phyloP scores from a whole-genome alignment of 2,888 invertebrate genomes.

The Cataglyphis altisquamis region DNA sequence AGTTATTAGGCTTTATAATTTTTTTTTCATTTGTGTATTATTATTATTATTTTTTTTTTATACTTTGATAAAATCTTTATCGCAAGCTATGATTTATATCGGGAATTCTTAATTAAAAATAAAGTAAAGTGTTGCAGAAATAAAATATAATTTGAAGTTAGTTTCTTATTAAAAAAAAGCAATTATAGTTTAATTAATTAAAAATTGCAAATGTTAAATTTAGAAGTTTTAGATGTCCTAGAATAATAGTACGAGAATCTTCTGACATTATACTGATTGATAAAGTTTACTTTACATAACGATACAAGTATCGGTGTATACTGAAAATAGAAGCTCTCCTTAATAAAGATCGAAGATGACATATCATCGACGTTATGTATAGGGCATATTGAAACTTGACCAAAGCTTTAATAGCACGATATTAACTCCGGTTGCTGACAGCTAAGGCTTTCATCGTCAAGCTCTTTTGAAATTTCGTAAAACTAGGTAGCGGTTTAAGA shows the following conservation, averaged over 20 bases:
- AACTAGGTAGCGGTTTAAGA: conserved; percentile 13
- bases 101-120: not conserved
- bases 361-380: not conserved
- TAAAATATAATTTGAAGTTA: not conserved
- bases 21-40: not conserved
- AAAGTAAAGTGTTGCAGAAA: not conserved
- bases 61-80: not conserved
- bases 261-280: not conserved
- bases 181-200: not conserved
- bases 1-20: not conserved
- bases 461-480: not conserved
- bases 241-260: not conserved
- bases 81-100: not conserved
- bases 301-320: not conserved
- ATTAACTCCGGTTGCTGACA: not conserved
- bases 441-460: conserved; percentile 3
- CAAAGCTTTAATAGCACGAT: not conserved
- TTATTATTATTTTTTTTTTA: not conserved
- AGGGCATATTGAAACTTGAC: not conserved
- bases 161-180: not conserved
- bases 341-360: not conserved
- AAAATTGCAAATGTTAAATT: not conserved
- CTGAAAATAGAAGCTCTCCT: not conserved
- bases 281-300: not conserved
- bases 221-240: not conserved